Base-by-base conservation (phyloP, 2,888 invertebrate genomes). In the Teleogryllus oceanicus region DNA sequence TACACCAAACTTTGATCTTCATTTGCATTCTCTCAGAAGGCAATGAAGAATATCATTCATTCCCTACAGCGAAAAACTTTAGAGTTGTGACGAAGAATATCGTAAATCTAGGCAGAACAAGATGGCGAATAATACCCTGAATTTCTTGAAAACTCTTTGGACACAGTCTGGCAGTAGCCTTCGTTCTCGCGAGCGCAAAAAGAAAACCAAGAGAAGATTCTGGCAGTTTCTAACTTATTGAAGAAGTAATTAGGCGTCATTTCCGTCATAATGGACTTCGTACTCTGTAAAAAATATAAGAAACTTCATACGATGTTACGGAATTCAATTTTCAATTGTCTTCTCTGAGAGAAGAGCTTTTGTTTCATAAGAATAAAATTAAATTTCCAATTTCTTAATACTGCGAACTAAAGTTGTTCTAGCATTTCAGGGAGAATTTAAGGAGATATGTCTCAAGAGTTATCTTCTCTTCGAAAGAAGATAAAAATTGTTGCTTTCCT, bases 241-340 rank as follows among this genome's bases (percentile, higher is more conserved):
- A 62, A 62, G 13, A 62, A 62, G 62, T 62, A 62, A 62, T 62
- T 62, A 62, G 62, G n/a, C 62, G 62, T 62, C 62, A 62, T 62
- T 62, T 62, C n/a, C 62, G 13, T 62, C 10, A 62, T 62, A 62
- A 62, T 62, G 62, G 62, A 62, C 16, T 62, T n/a, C 13, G 11
- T 62, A 62, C 62, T 62, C 16, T n/a, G 62, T 62, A 62, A 62
- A 62, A 62, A 62, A 62, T 62, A n/a, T n/a, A 62, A 62, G 62
- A 62, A 62, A 62, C 62, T 62, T 62, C 62, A 62, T 62, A 62
- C 62, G 62, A 62, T 13, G 62, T 62, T 62, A 13, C n/a, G 8
- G 62, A 62, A 62, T 62, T 62, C 62, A 62, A 62, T 62, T 62
- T 62, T 62, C 62, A 62, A 62, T 62, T 62, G 62, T 62, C 62